phyloP scores from a whole-genome alignment of 2,888 invertebrate species.

The Myopa tessellatipennis region DNA sequence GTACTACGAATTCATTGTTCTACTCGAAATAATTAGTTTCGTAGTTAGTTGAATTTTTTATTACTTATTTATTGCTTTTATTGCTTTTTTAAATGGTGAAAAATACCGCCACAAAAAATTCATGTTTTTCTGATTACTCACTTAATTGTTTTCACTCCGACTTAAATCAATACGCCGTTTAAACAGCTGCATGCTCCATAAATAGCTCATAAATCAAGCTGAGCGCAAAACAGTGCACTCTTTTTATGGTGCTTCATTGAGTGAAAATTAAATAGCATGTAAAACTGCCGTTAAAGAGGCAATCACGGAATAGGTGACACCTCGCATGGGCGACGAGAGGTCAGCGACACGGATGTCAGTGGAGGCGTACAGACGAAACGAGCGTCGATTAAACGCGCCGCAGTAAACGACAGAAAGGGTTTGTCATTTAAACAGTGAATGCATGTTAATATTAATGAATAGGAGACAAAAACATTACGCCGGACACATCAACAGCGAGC shows the following conservation, averaged over 20 bases:
- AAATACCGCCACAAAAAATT: too few species aligned
- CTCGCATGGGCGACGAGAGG: background rate
- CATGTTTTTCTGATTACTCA: too few species aligned
- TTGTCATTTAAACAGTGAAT: background rate
- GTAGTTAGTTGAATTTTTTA: too few species aligned
- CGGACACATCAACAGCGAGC: background rate
- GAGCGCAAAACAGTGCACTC: background rate
- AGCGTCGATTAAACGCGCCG: background rate
- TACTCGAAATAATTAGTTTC: too few species aligned
- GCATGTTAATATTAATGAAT: background rate
- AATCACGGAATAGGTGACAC: conserved; percentile 17
- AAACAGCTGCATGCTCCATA: background rate
- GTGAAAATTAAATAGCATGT: conserved; percentile 13
- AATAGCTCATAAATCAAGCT: background rate
- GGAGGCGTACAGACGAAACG: too few species aligned
- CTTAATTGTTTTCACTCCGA: background rate
- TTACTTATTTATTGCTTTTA: too few species aligned
- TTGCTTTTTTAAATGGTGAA: too few species aligned
- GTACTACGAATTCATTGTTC: too few species aligned
- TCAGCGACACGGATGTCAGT: background rate
- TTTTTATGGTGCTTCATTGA: background rate
- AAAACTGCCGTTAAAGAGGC: conserved; percentile 8
- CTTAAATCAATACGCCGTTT: background rate
- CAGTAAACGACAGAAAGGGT: background rate
- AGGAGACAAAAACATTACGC: too few species aligned